phyloP scores from a whole-genome alignment of 2,113 vertebrate genomes.

The Pongo abelii region DNA sequence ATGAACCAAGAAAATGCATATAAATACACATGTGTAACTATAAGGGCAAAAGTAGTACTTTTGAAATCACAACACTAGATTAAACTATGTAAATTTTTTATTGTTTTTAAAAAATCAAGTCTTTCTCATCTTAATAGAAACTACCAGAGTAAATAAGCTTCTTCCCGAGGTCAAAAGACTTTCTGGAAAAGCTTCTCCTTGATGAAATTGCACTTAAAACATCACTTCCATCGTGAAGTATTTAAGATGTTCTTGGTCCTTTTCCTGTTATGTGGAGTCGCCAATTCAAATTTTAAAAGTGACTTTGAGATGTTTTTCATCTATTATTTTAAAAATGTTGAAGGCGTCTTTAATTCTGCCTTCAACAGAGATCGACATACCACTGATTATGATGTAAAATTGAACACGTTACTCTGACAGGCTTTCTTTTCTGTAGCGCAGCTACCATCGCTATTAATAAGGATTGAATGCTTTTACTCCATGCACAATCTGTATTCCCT shows the following conservation, averaged over 20 bases:
- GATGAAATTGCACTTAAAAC: background rate
- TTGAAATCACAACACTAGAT: background rate
- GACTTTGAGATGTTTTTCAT: background rate
- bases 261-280: background rate
- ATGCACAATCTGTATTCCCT: background rate
- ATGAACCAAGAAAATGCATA: background rate
- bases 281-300: background rate
- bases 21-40: background rate
- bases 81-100: background rate
- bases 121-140: background rate
- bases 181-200: background rate
- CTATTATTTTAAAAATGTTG: conserved; percentile 32
- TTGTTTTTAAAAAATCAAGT: background rate
- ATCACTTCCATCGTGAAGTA: background rate
- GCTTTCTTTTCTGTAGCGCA: conserved; percentile 15
- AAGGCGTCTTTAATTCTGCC: background rate
- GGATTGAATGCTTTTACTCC: background rate
- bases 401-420: background rate
- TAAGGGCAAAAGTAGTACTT: background rate
- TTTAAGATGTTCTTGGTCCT: background rate
- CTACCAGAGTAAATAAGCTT: background rate
- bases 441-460: background rate
- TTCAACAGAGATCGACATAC: background rate
- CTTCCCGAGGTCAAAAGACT: background rate
- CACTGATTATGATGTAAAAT: background rate